phyloP scores from a whole-genome alignment of 2,888 invertebrate genomes.

The Gisinianus flammeolus region DNA sequence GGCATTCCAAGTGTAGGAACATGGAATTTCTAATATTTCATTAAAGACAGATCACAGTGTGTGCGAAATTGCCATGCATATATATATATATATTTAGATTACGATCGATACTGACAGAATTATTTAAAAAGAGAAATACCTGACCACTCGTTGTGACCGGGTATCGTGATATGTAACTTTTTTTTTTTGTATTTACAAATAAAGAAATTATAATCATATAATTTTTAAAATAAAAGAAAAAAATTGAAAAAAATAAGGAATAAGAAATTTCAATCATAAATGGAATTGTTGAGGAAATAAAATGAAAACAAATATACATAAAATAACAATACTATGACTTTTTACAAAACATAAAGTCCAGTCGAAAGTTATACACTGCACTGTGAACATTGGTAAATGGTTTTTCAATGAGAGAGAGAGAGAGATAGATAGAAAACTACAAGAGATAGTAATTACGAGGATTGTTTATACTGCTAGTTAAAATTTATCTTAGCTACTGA shows the following conservation, averaged over 20 bases:
- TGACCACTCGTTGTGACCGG: constrained; percentile 40
- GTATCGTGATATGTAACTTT: constrained; percentile 21
- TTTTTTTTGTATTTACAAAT: background rate
- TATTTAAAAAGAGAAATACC: constrained; percentile 31
- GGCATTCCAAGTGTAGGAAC: constrained; percentile 28
- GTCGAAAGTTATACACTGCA: background rate
- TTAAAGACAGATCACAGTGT: constrained; percentile 32
- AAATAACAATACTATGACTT: background rate
- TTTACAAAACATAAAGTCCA: background rate
- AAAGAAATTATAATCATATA: constrained; percentile 17
- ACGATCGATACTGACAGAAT: background rate
- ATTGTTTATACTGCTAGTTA: too few species aligned
- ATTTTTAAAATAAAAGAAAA: constrained; percentile 1
- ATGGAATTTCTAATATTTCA: constrained; percentile 31
- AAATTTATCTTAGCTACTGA: too few species aligned
- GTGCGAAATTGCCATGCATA: constrained; percentile 42
- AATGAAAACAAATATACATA: background rate
- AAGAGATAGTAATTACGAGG: too few species aligned
- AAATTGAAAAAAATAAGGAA: constrained; percentile 1
- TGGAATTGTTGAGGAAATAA: background rate
- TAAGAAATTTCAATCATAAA: background rate
- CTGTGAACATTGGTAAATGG: background rate
- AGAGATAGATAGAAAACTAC: background rate
- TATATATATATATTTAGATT: background rate
- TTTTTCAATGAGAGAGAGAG: background rate